Evolutionary conservation across 1,140 invertebrate genomes (phyloP).

Genomic region (Nixonia krombeini): DNA sequence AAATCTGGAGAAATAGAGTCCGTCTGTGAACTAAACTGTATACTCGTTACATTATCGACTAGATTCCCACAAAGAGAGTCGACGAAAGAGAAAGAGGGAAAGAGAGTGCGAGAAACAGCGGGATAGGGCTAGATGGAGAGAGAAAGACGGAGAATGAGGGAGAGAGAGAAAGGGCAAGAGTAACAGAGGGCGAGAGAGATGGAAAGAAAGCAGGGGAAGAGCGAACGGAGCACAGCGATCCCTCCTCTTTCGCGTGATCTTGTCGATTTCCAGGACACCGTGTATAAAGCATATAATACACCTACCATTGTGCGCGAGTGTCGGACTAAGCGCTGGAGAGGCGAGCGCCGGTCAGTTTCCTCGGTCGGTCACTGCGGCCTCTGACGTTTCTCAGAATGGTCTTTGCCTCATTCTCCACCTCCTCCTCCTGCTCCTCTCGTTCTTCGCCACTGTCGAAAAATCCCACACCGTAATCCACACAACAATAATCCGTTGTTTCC

Average conservation of each 20-base stretch:
- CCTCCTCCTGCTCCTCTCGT: background rate
- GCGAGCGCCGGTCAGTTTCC: conserved; percentile 32
- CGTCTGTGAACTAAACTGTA: too few species aligned
- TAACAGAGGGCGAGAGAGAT: too few species aligned
- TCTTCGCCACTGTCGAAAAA: background rate
- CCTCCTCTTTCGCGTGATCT: too few species aligned
- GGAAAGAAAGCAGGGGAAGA: too few species aligned
- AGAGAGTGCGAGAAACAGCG: too few species aligned
- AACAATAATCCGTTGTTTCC: conserved; percentile 20
- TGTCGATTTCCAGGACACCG: background rate
- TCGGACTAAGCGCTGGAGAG: conserved; percentile 12
- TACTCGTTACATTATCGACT: background rate
- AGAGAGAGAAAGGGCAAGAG: too few species aligned
- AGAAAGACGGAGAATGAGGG: too few species aligned
- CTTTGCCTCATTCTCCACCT: background rate
- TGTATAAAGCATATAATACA: conserved; percentile 9
- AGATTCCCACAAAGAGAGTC: background rate
- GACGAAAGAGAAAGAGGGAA: too few species aligned
- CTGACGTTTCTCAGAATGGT: conserved; percentile 40
- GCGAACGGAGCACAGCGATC: too few species aligned
- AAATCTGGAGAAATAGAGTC: too few species aligned
- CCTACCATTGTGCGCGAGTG: conserved; percentile 41
- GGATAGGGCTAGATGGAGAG: background rate
- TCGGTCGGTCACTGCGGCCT: conserved; percentile 42
- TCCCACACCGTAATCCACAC: conserved; percentile 34